Evolutionary conservation across 2,797 vertebrate species (phyloP).

Genomic region (Cossypha niveicapilla): DNA sequence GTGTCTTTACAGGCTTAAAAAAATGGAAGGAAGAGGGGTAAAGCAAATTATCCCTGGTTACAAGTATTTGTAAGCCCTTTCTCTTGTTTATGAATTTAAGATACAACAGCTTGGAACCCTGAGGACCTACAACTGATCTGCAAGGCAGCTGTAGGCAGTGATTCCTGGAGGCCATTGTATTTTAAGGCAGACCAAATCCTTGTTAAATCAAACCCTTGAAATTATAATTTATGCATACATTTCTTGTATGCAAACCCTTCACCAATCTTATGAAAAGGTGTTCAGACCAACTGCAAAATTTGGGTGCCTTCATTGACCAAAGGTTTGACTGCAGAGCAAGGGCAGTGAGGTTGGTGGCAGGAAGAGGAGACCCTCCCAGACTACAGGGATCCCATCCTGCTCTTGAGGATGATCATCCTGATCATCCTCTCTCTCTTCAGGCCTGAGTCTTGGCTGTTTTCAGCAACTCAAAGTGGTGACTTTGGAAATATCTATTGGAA

Average conservation of each 20-base stretch:
- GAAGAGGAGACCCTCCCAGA: background rate
- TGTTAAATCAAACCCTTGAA: background rate
- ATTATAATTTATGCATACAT: rapidly evolving
- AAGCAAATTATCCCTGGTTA: background rate
- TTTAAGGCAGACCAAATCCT: background rate
- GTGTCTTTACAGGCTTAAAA: background rate
- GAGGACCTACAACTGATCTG: background rate
- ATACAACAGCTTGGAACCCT: background rate
- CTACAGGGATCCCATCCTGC: background rate
- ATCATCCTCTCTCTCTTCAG: background rate
- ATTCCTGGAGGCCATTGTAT: background rate
- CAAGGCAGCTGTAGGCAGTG: background rate
- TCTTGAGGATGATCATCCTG: background rate
- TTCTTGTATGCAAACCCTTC: background rate
- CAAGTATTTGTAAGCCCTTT: background rate
- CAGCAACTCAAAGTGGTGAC: background rate
- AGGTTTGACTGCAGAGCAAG: background rate
- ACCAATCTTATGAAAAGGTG: background rate
- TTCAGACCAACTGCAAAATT: background rate
- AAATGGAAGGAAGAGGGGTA: background rate
- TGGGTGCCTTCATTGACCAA: background rate
- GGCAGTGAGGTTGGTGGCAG: background rate
- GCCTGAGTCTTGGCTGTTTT: background rate
- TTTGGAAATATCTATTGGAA: background rate
- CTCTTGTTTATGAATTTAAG: background rate